These are phyloP conservation scores for Autographa pulchrina DNA, from an alignment of 2,888 invertebrate genomes.

Conservation along the genomic window DNA sequence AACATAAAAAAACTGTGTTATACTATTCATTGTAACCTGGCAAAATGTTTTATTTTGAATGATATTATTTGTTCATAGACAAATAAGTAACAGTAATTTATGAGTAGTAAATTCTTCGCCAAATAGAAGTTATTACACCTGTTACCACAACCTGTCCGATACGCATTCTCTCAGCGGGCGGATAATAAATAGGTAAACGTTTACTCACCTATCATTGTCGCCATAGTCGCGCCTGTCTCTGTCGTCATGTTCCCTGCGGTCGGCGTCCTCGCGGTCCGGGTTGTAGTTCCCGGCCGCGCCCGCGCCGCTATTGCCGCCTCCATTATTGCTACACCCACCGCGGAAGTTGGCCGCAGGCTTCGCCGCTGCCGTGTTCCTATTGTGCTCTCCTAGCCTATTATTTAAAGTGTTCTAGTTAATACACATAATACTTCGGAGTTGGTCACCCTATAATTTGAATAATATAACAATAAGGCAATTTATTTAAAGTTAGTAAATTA, in stretches of 20 bases:
- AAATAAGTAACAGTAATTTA: too few species aligned
- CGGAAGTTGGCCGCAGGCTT: slow-evolving; percentile 67
- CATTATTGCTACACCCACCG: slow-evolving; percentile 52
- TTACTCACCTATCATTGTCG: slow-evolving; percentile 73
- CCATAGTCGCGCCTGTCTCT: slow-evolving; percentile 81
- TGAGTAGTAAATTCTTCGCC: too few species aligned
- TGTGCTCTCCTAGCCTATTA: slow-evolving; percentile 84
- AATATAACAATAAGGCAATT: too few species aligned
- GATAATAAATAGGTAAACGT: not conserved
- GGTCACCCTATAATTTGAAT: too few species aligned
- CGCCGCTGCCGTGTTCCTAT: slow-evolving; percentile 69
- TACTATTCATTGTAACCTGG: too few species aligned
- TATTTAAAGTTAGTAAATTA: too few species aligned
- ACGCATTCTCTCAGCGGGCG: not conserved
- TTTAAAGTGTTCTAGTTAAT: slow-evolving; percentile 12
- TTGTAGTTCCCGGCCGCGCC: slow-evolving; percentile 65
- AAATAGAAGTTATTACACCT: too few species aligned
- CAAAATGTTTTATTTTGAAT: too few species aligned
- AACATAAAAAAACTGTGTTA: too few species aligned
- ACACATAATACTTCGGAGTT: too few species aligned
- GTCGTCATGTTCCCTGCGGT: slow-evolving; percentile 84
- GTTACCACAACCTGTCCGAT: not conserved
- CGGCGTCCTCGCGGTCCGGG: slow-evolving; percentile 75
- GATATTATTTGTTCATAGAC: too few species aligned
- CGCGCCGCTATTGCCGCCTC: slow-evolving; percentile 51